Base-by-base conservation (phyloP, 1,140 invertebrate species). In the Pantala flavescens region DNA sequence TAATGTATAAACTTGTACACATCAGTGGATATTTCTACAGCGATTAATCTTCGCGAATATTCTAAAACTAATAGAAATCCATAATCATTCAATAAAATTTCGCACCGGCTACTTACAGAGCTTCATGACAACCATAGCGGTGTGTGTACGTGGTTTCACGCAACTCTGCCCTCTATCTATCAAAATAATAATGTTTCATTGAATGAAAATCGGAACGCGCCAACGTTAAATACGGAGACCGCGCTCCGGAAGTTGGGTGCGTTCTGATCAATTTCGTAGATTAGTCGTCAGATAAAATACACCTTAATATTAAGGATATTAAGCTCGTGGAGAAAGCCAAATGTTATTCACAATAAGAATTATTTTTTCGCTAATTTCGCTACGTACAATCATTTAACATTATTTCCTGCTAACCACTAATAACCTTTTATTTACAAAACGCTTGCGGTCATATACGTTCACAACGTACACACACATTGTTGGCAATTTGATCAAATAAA, bases 391-490 rank as follows among this genome's bases (percentile, higher is more conserved):
- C 5, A 63, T 63, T 63, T 63, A 21, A 14, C 49, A 63, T 19
- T 63, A 63, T 19, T 63, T 63, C 49, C 49, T 63, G 49, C 49
- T 63, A 63, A 63, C 49, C 49, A 21, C 49, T 63, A 63, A 16
- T 63, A 63, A 63, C 49, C 49, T 63, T 63, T 63, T 63, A 63
- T 63, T 63, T 63, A 63, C 49, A 63, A 63, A 63, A 63, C 49
- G 49, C 49, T 63, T 63, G 16, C 28, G 28, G 5, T 63, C 49
- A 21, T 63, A 21, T 63, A 63, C 49, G 49, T 63, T 63, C 49
- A 21, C n/a, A 63, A 63, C 49, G 49, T 63, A 63, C 14, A 36
- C 14, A 63, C 49, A 3, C n/a, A 63, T 63, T 36, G 28, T 63
- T 63, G 49, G 16, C 49, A 63, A 16, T 21, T 63, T 21, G n/a